A percentile compares a stretch with the other conserved stretches of the same genome.
Evolutionary conservation across 2,113 vertebrate species (phyloP).

Genomic region (Motacilla tschutschensis): DNA sequence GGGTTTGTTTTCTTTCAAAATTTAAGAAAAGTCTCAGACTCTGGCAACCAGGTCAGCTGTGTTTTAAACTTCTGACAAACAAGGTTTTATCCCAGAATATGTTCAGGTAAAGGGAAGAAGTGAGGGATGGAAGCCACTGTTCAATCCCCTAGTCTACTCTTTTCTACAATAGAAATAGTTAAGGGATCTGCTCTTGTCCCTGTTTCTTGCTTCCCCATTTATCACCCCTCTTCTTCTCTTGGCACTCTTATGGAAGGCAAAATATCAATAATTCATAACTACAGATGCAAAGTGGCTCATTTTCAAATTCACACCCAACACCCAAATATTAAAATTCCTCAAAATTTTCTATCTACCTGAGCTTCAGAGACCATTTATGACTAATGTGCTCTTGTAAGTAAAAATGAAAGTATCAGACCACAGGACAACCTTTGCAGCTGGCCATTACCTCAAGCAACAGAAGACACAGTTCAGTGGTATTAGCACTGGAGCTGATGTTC

Average conservation of each 20-base stretch:
- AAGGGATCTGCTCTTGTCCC: neutral
- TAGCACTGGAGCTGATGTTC: neutral
- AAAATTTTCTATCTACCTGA: neutral
- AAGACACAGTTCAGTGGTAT: neutral
- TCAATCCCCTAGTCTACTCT: neutral
- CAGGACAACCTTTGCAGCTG: neutral
- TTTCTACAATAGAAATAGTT: neutral
- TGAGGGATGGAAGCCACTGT: neutral
- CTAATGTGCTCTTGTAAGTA: neutral
- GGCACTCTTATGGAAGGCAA: neutral
- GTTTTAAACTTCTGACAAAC: neutral
- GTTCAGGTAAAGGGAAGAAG: neutral
- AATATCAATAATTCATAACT: neutral
- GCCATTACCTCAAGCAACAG: neutral
- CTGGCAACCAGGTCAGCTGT: neutral
- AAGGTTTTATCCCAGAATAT: neutral
- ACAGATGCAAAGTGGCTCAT: neutral
- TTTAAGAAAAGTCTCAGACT: neutral
- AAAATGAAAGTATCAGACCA: neutral
- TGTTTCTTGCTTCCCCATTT: neutral
- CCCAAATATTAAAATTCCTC: neutral
- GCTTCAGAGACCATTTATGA: neutral
- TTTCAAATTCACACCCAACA: neutral
- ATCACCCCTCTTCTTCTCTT: neutral
- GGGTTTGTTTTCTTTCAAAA: conserved; percentile 11